Conservation (phyloP, 2,113 vertebrate species). For the Oreochromis spilurus region DNA sequence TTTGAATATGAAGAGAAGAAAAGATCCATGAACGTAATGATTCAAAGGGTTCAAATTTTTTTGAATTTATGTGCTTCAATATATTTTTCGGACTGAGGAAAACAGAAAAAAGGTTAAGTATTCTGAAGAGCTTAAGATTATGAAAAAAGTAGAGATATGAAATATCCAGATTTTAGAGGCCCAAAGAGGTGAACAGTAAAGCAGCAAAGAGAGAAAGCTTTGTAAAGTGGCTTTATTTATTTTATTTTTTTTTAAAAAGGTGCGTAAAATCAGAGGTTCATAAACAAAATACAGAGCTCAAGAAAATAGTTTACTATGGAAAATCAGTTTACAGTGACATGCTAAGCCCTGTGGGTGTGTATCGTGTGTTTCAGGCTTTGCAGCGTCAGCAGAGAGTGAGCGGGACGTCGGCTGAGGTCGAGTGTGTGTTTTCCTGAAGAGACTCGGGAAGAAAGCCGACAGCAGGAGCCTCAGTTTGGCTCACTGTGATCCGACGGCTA, state of each 20-base stretch:
- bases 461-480: too few species aligned
- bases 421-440: constrained; percentile 75
- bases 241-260: neutral
- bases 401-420: constrained; percentile 62
- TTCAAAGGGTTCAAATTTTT: neutral
- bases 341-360: neutral
- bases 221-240: neutral
- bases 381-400: neutral
- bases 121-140: neutral
- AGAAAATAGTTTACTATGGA: neutral
- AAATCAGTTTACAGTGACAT: neutral
- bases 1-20: neutral
- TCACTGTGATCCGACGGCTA: too few species aligned
- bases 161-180: neutral
- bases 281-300: neutral
- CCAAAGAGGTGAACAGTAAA: neutral
- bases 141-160: neutral
- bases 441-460: constrained; percentile 47
- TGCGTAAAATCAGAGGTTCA: fast-evolving
- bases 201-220: neutral
- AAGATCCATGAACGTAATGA: neutral
- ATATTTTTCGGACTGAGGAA: neutral
- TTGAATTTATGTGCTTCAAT: neutral
- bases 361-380: constrained; percentile 2
- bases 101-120: neutral